A percentile compares a stretch with the other conserved stretches of the same genome.
These are phyloP conservation scores for Delia radicum DNA, from an alignment of 1,140 invertebrate genomes.

Conservation along the genomic window DNA sequence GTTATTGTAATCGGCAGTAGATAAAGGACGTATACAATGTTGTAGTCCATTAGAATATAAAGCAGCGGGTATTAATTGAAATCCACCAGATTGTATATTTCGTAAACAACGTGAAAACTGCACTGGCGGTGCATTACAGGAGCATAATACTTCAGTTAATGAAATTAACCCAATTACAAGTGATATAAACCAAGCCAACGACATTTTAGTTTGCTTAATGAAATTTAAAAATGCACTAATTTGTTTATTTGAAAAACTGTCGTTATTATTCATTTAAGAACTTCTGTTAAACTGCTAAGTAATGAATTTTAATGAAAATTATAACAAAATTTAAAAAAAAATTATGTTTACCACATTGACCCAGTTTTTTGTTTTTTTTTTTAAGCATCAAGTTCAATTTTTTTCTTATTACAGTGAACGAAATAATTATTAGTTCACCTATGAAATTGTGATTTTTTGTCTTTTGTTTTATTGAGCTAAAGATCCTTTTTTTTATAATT, in stretches of 20 bases:
- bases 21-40: background rate
- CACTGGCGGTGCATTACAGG: background rate
- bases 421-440: too few relatives aligned
- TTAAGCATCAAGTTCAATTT: background rate
- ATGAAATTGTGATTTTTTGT: too few relatives aligned
- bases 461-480: too few relatives aligned
- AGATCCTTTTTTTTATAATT: too few relatives aligned
- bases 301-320: background rate
- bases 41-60: background rate
- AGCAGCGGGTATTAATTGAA: background rate
- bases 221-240: background rate
- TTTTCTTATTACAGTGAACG: too few relatives aligned
- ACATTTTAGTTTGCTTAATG: background rate
- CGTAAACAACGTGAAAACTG: background rate
- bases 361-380: background rate
- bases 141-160: background rate
- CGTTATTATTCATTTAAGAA: background rate
- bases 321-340: background rate
- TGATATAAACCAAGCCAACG: background rate
- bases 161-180: background rate
- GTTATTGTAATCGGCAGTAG: background rate
- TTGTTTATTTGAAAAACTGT: background rate
- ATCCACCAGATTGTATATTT: background rate
- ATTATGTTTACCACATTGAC: background rate
- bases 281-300: background rate